Conservation (phyloP, 1,140 invertebrate genomes). For the Nautilus pompilius region DNA sequence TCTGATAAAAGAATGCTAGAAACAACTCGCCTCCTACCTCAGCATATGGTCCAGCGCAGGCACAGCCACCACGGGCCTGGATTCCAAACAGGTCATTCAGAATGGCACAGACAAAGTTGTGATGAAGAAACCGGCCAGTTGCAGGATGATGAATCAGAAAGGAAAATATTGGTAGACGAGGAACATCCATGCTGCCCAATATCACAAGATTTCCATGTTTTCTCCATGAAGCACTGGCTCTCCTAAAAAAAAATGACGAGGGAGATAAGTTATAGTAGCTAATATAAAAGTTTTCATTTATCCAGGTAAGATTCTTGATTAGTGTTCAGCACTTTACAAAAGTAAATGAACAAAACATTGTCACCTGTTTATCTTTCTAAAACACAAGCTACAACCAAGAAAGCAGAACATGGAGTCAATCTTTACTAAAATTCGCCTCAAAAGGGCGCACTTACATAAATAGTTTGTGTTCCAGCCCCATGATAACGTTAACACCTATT, state of each 20-base stretch:
- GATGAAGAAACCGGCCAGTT: constrained; percentile 70
- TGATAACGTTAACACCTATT: constrained; percentile 71
- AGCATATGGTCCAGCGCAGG: constrained; percentile 80
- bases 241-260: constrained; percentile 13
- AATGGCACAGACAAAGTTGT: constrained; percentile 83
- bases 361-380: too few species aligned
- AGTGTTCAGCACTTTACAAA: neutral
- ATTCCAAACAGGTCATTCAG: constrained; percentile 91
- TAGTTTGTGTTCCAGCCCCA: too few species aligned
- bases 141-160: constrained; percentile 78
- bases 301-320: too few species aligned
- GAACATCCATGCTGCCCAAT: constrained; percentile 68
- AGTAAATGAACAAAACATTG: too few species aligned
- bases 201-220: constrained; percentile 69
- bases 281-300: too few species aligned
- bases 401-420: too few species aligned
- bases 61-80: constrained; percentile 81
- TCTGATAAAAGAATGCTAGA: neutral
- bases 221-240: constrained; percentile 23
- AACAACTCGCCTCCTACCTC: constrained; percentile 25
- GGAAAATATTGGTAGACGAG: constrained; percentile 79
- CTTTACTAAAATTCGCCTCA: too few species aligned
- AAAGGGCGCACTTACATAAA: too few species aligned
- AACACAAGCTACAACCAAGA: too few species aligned
- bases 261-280: too few species aligned